Evolutionary conservation across 92 coral and sea anemone species (phyloP).

Genomic region (Zoanthus solanderi): DNA sequence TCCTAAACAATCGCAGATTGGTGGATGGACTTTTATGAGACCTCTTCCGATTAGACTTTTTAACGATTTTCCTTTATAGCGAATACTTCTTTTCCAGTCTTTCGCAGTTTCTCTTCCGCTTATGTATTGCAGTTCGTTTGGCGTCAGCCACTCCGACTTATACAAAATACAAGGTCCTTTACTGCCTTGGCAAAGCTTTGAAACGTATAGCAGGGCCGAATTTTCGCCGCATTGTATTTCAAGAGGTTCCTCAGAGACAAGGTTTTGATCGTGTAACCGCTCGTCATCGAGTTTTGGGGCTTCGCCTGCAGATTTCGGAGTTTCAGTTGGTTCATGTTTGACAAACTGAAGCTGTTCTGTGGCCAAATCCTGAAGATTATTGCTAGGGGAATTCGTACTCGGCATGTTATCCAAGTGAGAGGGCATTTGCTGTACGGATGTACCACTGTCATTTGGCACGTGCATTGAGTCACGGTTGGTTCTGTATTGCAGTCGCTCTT

Average conservation of each 20-base stretch:
- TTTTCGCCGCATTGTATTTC: slow-evolving; percentile 99
- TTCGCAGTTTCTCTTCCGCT: slow-evolving; percentile 99
- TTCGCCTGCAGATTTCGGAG: slow-evolving; percentile 57
- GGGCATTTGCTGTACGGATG: slow-evolving; percentile 30
- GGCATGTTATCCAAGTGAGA: slow-evolving; percentile 18
- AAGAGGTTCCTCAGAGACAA: slow-evolving; percentile 89
- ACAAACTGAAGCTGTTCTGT: slow-evolving; percentile 32
- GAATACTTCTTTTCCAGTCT: slow-evolving; percentile 99
- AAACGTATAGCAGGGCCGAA: slow-evolving; percentile 89
- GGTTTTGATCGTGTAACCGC: slow-evolving; percentile 56
- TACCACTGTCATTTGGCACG: slow-evolving; percentile 20
- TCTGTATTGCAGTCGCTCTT: slow-evolving; percentile 38
- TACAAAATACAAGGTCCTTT: slow-evolving; percentile 97
- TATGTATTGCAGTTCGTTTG: slow-evolving; percentile 97
- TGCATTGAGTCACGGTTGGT: slow-evolving; percentile 31
- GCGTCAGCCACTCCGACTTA: slow-evolving; percentile 94
- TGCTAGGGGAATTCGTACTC: background rate
- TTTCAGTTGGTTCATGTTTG: slow-evolving; percentile 31
- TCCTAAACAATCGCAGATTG: slow-evolving; percentile 98
- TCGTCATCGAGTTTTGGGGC: slow-evolving; percentile 61
- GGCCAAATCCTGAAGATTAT: slow-evolving; percentile 10
- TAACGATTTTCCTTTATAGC: slow-evolving; percentile 95
- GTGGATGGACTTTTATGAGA: slow-evolving; percentile 95
- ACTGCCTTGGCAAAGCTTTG: slow-evolving; percentile 98
- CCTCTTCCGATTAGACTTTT: slow-evolving; percentile 98